Base-by-base conservation (phyloP, 2,888 invertebrate genomes). In the Melieria crassipennis region DNA sequence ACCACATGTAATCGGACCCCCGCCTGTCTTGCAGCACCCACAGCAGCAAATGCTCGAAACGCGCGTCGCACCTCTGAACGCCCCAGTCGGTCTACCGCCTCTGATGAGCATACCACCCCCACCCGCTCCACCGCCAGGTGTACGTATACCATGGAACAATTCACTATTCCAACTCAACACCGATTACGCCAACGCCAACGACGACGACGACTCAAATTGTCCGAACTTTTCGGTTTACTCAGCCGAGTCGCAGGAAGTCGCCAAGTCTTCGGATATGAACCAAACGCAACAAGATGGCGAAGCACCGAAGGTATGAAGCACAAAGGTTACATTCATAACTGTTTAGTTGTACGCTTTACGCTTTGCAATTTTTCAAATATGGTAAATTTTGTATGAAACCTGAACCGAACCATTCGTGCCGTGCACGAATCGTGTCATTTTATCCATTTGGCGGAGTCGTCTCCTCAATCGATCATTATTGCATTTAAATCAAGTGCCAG, bases 211-310 rank as follows among this genome's bases (percentile, higher is more conserved):
- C 69, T 92, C 92, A 1, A 93, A 92, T 78, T 95, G 94, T 85
- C 95, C 95, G 5, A 95, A 95, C 85, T 94, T 94, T 84, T 93
- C 93, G 10, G 93, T 95, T 76, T 95, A 95, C 86, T 95, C 95
- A 0, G 92, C 92, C 7, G 91, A 93, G 79, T 94, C 94, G 73
- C 92, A 94, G 81, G 92, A 92, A 75, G 84, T 87, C 69, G 87
- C 87, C 11, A 83, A 83, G 73, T 80, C 82, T 46, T 79, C 83
- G 46, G 82, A 83, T 55, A 72, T 64, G 58, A 10, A 69, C 46
- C 63, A 61, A 72, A 71, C 62, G 45, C 71, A 69, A 48, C 70
- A 75, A 52, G 78, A 76, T 71, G 77, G 75, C 61, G 74, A 73
- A 42, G 70, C 78, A 48, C 78, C 82, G 56, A 84, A 85, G 85